Base-by-base conservation (phyloP, 2,113 vertebrate genomes). In the Ctenodactylus gundi region DNA sequence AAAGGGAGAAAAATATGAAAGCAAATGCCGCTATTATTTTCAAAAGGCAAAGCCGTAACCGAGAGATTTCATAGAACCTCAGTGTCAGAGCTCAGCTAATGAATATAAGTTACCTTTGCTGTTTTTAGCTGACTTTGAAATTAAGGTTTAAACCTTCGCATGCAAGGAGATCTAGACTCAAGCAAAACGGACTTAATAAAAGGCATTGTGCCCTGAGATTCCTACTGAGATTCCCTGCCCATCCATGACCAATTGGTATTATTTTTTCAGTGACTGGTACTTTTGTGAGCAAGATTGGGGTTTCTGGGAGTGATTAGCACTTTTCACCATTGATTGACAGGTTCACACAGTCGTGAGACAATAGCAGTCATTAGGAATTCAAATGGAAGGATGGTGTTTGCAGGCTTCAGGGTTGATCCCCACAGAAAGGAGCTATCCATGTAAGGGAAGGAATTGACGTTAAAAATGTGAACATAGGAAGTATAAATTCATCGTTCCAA, bases 161-260 rank as follows among this genome's bases (percentile, higher is more conserved):
- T 95, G 96, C 93, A 96, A 93, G 96, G 85, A 92, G 92, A 97
- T 92, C 97, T 97, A 92, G 93, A 95, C 95, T 97, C 68, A 73
- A 97, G 97, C 95, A 98, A 98, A 98, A 97, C 88, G 97, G 97
- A 97, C 98, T 98, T 98, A 98, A 98, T 98, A 98, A 98, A 98
- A 97, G 97, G 97, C 92, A 98, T 98, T 99, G 98, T 98, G 97
- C 29, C 65, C 49, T 81, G 44, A 97, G 97, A 98, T 98, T 97
- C 98, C 96, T 83, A 93, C 97, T 93, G 97, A 97, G 97, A 97
- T 98, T 98, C 98, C 97, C 96, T 97, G 98, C 97, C 97, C 96
- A 97, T 96, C 98, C 98, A 97, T 98, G 98, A 98, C 98, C 98
- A 98, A 98, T 98, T 87, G 97, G 98, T 97, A 98, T 98, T 99